Percentiles rank a stretch among this genome's conserved stretches.
These are phyloP conservation scores for Hycleus cichorii DNA, from an alignment of 1,140 invertebrate species.

Conservation along the genomic window DNA sequence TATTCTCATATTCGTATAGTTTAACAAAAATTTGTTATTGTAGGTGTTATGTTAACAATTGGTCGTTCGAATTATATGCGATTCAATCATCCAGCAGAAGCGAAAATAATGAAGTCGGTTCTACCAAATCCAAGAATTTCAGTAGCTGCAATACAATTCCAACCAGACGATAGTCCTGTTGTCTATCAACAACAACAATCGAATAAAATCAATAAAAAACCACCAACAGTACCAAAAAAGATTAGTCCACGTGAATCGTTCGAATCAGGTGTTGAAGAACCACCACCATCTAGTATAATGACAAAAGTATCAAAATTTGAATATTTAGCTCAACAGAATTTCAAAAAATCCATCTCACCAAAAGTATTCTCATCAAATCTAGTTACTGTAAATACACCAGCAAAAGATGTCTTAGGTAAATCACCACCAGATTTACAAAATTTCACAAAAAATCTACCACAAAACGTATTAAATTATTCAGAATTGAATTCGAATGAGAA, in stretches of 20 bases:
- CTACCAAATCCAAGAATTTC: conserved; percentile 67
- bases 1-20: too few species aligned
- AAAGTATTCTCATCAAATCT: conserved; percentile 70
- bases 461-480: conserved; percentile 39
- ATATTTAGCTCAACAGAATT: conserved; percentile 45
- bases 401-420: conserved; percentile 65
- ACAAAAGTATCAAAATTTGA: conserved; percentile 55
- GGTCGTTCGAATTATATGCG: conserved; percentile 81
- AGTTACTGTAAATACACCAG: conserved; percentile 70
- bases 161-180: conserved; percentile 33
- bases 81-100: conserved; percentile 85
- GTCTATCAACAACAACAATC: too few species aligned
- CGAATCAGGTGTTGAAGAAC: conserved; percentile 45
- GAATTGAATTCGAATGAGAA: conserved; percentile 36
- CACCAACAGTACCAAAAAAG: conserved; percentile 44
- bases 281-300: conserved; percentile 45
- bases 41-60: conserved; percentile 79
- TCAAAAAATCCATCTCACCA: conserved; percentile 53
- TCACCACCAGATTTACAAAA: conserved; percentile 46
- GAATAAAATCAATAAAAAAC: conserved; percentile 42
- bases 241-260: conserved; percentile 40
- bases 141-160: conserved; percentile 62
- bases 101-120: conserved; percentile 73
- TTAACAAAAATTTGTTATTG: conserved; percentile 21
- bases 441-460: conserved; percentile 38